Conservation (phyloP, 2,797 vertebrate genomes). For the Furcifer pardalis region DNA sequence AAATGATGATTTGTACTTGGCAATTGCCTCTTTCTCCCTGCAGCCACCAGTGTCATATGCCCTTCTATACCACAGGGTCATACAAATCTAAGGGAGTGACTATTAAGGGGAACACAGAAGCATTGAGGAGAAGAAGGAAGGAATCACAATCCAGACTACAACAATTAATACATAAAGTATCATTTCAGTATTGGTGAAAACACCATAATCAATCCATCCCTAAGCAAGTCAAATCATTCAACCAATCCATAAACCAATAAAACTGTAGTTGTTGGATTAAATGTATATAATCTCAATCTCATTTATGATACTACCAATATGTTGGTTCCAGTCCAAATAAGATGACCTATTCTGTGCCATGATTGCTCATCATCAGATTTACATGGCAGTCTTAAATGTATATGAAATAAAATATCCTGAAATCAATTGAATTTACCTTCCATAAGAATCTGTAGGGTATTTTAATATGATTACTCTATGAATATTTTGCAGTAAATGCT, state of each 20-base stretch:
- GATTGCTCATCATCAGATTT: neutral
- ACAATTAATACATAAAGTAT: neutral
- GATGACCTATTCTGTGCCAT: neutral
- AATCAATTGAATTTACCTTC: neutral
- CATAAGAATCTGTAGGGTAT: neutral
- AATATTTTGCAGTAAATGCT: neutral
- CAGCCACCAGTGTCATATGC: neutral
- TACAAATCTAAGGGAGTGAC: neutral
- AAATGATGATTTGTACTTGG: neutral
- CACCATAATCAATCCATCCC: too few relatives aligned
- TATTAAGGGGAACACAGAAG: neutral
- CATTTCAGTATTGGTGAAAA: neutral
- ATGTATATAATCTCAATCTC: neutral
- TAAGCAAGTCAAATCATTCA: neutral
- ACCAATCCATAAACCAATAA: neutral
- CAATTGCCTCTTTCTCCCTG: neutral
- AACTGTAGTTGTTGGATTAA: neutral
- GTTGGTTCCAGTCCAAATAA: conserved; percentile 1
- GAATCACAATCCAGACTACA: neutral
- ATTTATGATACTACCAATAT: neutral
- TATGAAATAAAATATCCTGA: conserved; percentile 6
- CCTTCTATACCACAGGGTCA: neutral
- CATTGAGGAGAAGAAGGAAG: neutral
- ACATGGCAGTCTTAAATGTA: neutral
- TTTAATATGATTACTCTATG: neutral